phyloP scores from a whole-genome alignment of 35 echinoderm and acorn worm genomes.

The Ophiothrix spiculata region DNA sequence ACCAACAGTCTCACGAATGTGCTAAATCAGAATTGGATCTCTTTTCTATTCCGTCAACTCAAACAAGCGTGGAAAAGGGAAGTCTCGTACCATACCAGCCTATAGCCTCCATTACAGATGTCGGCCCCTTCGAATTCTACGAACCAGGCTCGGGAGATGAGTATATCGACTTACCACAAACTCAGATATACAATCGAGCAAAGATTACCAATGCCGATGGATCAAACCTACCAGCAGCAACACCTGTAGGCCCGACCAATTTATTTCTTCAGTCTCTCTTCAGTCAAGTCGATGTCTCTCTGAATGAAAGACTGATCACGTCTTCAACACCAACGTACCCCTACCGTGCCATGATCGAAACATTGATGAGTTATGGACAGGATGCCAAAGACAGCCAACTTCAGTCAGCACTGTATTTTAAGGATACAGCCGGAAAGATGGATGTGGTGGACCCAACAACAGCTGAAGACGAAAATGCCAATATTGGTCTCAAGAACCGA shows the following conservation, averaged over 20 bases:
- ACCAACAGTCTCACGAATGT: slow-evolving; percentile 51
- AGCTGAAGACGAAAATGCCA: neutral
- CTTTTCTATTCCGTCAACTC: slow-evolving; percentile 40
- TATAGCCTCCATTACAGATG: slow-evolving; percentile 40
- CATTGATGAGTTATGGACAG: neutral
- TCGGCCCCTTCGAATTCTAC: slow-evolving; percentile 58
- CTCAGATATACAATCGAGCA: slow-evolving; percentile 43
- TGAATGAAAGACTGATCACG: slow-evolving; percentile 44
- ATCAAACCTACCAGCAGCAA: slow-evolving; percentile 6
- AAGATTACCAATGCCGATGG: slow-evolving; percentile 53
- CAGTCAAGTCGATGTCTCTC: slow-evolving; percentile 48
- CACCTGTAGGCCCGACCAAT: slow-evolving; percentile 43
- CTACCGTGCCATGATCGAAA: neutral
- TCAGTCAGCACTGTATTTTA: neutral
- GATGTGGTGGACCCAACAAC: neutral
- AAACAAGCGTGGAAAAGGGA: slow-evolving; percentile 54
- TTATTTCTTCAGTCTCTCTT: slow-evolving; percentile 59
- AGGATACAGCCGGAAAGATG: neutral
- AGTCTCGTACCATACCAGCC: slow-evolving; percentile 43
- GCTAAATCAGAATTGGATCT: slow-evolving; percentile 64
- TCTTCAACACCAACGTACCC: neutral
- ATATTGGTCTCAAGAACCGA: neutral
- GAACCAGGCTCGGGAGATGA: slow-evolving; percentile 38
- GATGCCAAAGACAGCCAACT: too few species aligned
- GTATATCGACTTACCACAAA: slow-evolving; percentile 63